Percentiles rank a stretch among this genome's conserved stretches.
phyloP scores from a whole-genome alignment of 2,888 invertebrate genomes.

The Dinocampus coccinellae region DNA sequence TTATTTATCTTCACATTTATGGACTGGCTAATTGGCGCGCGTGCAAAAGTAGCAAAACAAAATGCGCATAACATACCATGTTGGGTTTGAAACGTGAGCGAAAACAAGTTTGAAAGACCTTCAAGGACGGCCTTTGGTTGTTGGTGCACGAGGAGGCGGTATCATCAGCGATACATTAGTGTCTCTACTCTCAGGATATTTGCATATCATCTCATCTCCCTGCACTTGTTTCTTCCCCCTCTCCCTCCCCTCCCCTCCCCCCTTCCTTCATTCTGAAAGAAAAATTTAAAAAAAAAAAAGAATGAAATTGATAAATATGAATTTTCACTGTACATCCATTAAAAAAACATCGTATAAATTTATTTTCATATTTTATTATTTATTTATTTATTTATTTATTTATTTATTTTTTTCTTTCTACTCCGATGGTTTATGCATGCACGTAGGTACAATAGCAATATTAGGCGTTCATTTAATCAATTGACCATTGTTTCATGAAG shows the following conservation, averaged over 20 bases:
- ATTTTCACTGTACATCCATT: background rate
- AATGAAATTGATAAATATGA: background rate
- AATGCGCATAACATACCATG: slow-evolving; percentile 34
- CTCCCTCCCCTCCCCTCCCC: background rate
- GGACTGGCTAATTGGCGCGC: slow-evolving; percentile 30
- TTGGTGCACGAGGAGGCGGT: background rate
- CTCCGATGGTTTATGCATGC: too few species aligned
- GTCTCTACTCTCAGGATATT: background rate
- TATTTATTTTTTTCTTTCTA: too few species aligned
- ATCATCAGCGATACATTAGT: slow-evolving; percentile 22
- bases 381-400: too few species aligned
- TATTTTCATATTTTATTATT: too few species aligned
- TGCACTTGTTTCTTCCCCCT: background rate
- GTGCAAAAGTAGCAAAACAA: slow-evolving; percentile 15
- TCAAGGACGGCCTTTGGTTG: slow-evolving; percentile 25
- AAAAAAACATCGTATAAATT: too few species aligned
- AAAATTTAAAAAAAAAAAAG: background rate
- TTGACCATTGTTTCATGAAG: background rate
- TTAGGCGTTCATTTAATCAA: too few species aligned
- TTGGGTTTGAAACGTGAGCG: slow-evolving; percentile 41
- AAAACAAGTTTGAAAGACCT: slow-evolving; percentile 36
- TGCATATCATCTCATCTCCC: background rate
- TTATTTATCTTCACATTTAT: slow-evolving; percentile 13
- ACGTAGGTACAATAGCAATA: too few species aligned
- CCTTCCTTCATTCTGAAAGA: background rate